Evolutionary conservation across 2,797 vertebrate species (phyloP).

Genomic region (Lepus townsendii): DNA sequence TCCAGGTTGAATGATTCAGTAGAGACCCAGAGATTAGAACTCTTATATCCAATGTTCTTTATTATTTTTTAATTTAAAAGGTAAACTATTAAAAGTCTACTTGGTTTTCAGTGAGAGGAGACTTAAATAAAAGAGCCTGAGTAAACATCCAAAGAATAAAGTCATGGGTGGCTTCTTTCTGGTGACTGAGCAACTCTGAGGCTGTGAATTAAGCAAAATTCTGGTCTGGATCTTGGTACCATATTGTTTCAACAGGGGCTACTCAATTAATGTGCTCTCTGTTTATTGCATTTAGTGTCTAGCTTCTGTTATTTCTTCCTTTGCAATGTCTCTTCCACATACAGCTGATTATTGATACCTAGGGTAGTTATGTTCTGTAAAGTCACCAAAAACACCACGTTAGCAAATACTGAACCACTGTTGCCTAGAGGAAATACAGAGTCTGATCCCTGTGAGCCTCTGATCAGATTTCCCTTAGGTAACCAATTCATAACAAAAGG

Average conservation of each 20-base stretch:
- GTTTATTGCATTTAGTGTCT: background rate
- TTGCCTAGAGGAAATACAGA: background rate
- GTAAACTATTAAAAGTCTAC: background rate
- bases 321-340: background rate
- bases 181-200: background rate
- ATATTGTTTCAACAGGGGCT: background rate
- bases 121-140: constrained; percentile 9
- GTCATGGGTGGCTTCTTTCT: background rate
- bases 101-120: background rate
- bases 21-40: background rate
- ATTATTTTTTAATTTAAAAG: background rate
- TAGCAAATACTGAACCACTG: background rate
- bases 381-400: background rate
- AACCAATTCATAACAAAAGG: too few species aligned
- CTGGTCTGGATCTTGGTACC: background rate
- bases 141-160: background rate
- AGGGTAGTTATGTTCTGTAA: rapidly evolving
- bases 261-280: background rate
- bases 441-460: background rate
- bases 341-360: rapidly evolving
- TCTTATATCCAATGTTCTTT: background rate
- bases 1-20: background rate
- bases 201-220: background rate
- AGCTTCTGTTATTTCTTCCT: background rate
- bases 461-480: background rate